Conservation (phyloP, 2,888 invertebrate species). For the Cremastobaeus sp. region DNA sequence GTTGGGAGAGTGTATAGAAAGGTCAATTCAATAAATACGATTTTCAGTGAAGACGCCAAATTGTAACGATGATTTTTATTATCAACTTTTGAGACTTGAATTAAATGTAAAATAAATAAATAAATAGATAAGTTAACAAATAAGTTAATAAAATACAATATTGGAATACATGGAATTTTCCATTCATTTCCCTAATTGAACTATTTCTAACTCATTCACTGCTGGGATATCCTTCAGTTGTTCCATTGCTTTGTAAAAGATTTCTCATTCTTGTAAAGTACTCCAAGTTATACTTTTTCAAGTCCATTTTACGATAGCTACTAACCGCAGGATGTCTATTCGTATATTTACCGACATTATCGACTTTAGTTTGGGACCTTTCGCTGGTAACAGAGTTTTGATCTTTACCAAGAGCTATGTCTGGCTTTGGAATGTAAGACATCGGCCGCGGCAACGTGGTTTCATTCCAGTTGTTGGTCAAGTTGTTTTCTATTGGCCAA, state of each 20-base stretch:
- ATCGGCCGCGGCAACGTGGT: constrained; percentile 23
- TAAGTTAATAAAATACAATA: constrained; percentile 7
- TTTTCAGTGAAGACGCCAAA: too few species aligned
- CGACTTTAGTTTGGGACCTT: constrained; percentile 11
- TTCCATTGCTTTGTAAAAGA: constrained; percentile 35
- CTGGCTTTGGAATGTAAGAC: constrained; percentile 14
- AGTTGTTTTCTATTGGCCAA: constrained; percentile 22
- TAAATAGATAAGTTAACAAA: constrained; percentile 25
- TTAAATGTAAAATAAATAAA: not conserved
- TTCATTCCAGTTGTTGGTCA: constrained; percentile 58
- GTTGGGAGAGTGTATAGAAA: constrained; percentile 6
- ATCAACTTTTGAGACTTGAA: too few species aligned
- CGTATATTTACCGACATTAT: constrained; percentile 6
- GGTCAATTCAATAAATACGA: constrained; percentile 17
- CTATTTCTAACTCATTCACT: constrained; percentile 1
- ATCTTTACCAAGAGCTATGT: constrained; percentile 58
- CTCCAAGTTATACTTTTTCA: constrained; percentile 51
- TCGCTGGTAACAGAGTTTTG: constrained; percentile 58
- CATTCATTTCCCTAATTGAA: not conserved
- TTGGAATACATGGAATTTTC: not conserved
- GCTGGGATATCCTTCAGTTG: constrained; percentile 5
- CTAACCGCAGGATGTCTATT: constrained; percentile 10
- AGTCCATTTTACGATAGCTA: not conserved
- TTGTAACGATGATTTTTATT: too few species aligned
- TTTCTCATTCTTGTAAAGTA: constrained; percentile 50